Base-by-base conservation (phyloP, 2,797 vertebrate species). In the Neomorphus geoffroyi region DNA sequence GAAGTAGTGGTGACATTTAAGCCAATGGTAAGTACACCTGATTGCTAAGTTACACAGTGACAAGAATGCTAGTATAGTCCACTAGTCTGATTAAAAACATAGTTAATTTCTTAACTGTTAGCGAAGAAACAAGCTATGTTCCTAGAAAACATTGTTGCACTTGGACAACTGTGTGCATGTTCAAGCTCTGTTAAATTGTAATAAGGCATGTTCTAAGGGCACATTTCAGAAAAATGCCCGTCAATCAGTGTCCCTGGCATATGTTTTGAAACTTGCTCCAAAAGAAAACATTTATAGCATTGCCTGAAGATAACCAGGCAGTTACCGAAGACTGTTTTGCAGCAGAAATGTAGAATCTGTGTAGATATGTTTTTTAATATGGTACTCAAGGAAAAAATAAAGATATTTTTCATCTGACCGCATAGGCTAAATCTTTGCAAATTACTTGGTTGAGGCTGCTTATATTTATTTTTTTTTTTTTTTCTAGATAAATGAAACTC, bases 1-100 rank as follows among this genome's bases (percentile, higher is more conserved):
- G 98, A 99, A 72, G 88, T 98, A 16, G 88, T 98, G 27, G 98
- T 98, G 72, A 97, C 98, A 45, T 99, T 99, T 97, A 98, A 98
- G 81, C 99, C 99, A 32, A 94, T 96, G 98, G 99, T 99, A 92
- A 98, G 98, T 98, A 60, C 61, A 27, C 26, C 50, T 37, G 39
- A 56, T 16, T 39, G 39, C n/a, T 7, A 13, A 65, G 6, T 50
- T 60, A 45, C 19, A 22, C 26, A 30, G 1, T 28, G 56, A 33
- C 32, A 39, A 85, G 39, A 70, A n/a, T 74, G 30, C 32, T 43
- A 2, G 11, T 50, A 3, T 21, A 60, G 30, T 4, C 23, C 51
- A 54, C 23, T 32, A 19, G 16, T 13, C 27, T 73, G 50, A 80
- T 61, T 41, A 41, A 85, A 89, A 57, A 11, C 24, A 30, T 41